Conservation (phyloP, 2,797 vertebrate species). For the Centropyge bicolor region DNA sequence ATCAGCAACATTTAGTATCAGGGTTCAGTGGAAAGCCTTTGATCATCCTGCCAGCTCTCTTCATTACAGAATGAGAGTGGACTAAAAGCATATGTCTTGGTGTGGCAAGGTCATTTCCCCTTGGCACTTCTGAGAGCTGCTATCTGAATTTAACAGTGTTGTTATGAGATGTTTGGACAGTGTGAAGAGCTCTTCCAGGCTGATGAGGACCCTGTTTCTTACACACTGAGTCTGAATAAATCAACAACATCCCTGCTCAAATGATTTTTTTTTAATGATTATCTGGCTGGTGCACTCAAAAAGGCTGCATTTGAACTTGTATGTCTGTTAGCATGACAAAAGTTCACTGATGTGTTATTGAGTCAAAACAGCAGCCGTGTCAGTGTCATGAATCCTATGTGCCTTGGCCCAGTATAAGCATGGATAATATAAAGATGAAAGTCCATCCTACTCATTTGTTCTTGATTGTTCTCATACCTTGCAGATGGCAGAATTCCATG, state of each 20-base stretch:
- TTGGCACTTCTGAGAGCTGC: conserved; percentile 33
- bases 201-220: conserved; percentile 7
- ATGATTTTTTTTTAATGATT: neutral
- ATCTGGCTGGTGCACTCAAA: neutral
- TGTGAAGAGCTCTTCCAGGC: conserved; percentile 8
- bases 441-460: neutral
- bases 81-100: conserved; percentile 49
- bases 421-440: too few species aligned
- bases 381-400: too few species aligned
- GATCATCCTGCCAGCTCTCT: conserved; percentile 64
- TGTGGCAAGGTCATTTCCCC: conserved; percentile 58
- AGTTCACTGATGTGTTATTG: neutral
- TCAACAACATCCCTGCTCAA: neutral
- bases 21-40: conserved; percentile 71
- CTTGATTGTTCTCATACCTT: neutral
- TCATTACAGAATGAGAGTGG: conserved; percentile 56
- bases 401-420: too few species aligned
- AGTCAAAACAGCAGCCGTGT: neutral
- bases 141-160: conserved; percentile 52
- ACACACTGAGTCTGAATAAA: neutral
- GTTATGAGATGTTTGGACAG: conserved; percentile 30
- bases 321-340: neutral
- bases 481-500: neutral
- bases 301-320: neutral
- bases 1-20: conserved; percentile 76